phyloP scores from a whole-genome alignment of 1,140 invertebrate genomes.

The Stratiolaelaps scimitus region DNA sequence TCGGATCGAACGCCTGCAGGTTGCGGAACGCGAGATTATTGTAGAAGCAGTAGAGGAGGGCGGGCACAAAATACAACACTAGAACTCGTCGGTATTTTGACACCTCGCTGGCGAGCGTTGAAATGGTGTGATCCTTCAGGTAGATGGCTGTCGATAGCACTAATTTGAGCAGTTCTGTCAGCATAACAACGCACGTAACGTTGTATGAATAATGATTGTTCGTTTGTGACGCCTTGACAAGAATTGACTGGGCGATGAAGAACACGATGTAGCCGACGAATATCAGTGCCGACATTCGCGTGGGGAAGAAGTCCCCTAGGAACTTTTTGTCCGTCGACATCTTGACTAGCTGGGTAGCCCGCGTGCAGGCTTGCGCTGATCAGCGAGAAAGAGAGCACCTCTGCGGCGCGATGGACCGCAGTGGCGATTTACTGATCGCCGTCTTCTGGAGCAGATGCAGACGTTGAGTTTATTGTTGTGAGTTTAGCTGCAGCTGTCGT shows the following conservation, averaged over 20 bases:
- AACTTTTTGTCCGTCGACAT: background rate
- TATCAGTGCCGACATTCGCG: background rate
- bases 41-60: conserved; percentile 80
- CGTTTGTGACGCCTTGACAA: conserved; percentile 75
- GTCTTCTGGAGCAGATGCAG: too few relatives aligned
- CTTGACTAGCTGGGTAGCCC: too few relatives aligned
- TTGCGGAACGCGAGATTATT: conserved; percentile 89
- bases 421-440: too few relatives aligned
- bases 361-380: too few relatives aligned
- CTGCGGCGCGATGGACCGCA: too few relatives aligned
- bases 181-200: conserved; percentile 67
- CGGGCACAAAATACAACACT: conserved; percentile 74
- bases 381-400: too few relatives aligned
- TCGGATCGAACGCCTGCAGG: conserved; percentile 77
- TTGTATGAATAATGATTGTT: conserved; percentile 73
- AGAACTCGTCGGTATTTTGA: conserved; percentile 48
- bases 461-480: too few relatives aligned
- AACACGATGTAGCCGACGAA: conserved; percentile 21
- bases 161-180: conserved; percentile 76
- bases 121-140: conserved; percentile 41
- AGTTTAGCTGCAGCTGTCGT: too few relatives aligned
- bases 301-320: conserved; percentile 20
- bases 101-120: conserved; percentile 36
- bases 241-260: conserved; percentile 44
- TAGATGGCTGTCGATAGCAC: conserved; percentile 57